Base-by-base conservation (phyloP, 1,140 invertebrate species). In the Mycetomoellerius zeteki region DNA sequence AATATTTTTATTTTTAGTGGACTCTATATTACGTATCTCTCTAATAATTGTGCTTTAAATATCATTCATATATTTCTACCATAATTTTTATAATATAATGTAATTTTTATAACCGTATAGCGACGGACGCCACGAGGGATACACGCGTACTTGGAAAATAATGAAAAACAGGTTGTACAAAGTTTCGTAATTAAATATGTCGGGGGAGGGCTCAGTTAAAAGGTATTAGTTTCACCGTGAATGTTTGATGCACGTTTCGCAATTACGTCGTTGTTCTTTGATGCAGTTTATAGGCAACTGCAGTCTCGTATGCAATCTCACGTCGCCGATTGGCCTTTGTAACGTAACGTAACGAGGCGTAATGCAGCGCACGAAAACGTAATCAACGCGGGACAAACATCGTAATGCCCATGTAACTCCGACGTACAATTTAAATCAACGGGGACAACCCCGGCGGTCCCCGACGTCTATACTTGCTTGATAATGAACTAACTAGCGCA, bases 341-440 rank as follows among this genome's bases (percentile, higher is more conserved):
- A 52, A 73, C n/a, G n/a, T 21, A 86, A 69, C 58, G 10, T 64
- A 87, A 67, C 77, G 64, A 72, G 52, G 21, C 71, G 58, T 56
- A 87, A 82, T 47, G 80, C 19, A n/a, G 19, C 50, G 50, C 50
- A 65, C 27, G 60, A 72, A 75, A 84, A 67, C 69, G 27, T 64
- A 65, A 65, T 47, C 71, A 54, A 75, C 58, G 58, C 12, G 33
- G 16, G 47, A 73, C 50, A 54, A 84, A 73, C 80, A 75, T 86
- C 16, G 43, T 30, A 76, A 76, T 27, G 27, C 30, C 21, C 21
- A 21, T 60, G 65, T 82, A 82, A 82, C 69, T 47, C 67, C 54
- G 52, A 47, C 12, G 37, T 72, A 60, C 69, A 58, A 82, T 82
- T 82, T 82, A 58, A 82, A 82, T 82, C 33, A 47, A 21, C 78